Percentiles rank a stretch among this genome's conserved stretches.
phyloP scores from a whole-genome alignment of 2,888 invertebrate genomes.

The Ypsolopha sequella region DNA sequence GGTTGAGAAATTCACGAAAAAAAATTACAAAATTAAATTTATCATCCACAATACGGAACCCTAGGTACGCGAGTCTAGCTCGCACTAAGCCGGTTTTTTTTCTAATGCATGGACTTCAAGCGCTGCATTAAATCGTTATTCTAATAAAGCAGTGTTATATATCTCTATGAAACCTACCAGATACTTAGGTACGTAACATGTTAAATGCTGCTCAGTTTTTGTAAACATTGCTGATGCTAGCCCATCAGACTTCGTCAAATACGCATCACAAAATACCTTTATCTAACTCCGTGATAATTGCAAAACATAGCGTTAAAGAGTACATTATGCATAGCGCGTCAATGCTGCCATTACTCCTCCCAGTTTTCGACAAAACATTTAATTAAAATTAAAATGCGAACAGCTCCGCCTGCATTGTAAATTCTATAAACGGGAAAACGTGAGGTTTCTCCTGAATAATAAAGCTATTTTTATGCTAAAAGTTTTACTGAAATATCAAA shows the following conservation, averaged over 20 bases:
- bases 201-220: too few species aligned
- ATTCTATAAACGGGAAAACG: conserved; percentile 1
- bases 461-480: conserved; percentile 34
- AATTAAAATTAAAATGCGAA: conserved; percentile 2
- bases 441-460: conserved; percentile 20
- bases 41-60: too few species aligned
- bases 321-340: too few species aligned
- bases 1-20: too few species aligned
- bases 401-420: neutral
- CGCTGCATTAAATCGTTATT: too few species aligned
- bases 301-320: too few species aligned
- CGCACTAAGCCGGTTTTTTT: neutral
- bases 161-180: too few species aligned
- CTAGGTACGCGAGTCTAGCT: neutral
- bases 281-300: neutral
- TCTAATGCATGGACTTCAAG: neutral
- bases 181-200: too few species aligned
- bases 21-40: too few species aligned
- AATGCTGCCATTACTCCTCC: neutral
- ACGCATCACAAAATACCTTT: neutral
- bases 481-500: conserved; percentile 23
- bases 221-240: too few species aligned
- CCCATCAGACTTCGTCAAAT: too few species aligned
- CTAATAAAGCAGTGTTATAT: too few species aligned
- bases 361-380: conserved; percentile 1